A percentile compares a stretch with the other conserved stretches of the same genome.
Evolutionary conservation across 1,140 invertebrate species (phyloP).

Genomic region (Cotesia typhae): DNA sequence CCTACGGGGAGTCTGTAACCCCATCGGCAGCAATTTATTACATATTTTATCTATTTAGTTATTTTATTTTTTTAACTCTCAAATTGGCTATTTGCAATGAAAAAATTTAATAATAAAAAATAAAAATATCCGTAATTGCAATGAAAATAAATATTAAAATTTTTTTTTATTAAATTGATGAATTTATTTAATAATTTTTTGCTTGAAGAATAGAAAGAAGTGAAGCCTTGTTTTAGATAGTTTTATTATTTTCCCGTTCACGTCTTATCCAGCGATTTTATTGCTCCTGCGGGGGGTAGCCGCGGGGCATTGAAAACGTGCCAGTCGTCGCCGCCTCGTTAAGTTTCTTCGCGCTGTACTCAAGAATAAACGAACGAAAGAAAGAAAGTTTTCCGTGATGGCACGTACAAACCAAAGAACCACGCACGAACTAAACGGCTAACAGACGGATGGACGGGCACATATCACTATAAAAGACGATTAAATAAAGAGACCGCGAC

Average conservation of each 20-base stretch:
- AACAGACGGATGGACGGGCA: slow-evolving; percentile 40
- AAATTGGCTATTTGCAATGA: no score
- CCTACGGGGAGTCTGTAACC: slow-evolving; percentile 45
- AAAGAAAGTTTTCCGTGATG: slow-evolving; percentile 28
- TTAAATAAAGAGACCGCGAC: slow-evolving; percentile 29
- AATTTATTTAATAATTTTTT: slow-evolving; percentile 1
- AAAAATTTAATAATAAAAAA: no score
- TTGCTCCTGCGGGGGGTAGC: slow-evolving; percentile 26
- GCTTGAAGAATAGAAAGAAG: not conserved
- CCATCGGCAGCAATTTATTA: slow-evolving; percentile 42
- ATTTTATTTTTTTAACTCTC: slow-evolving; percentile 4
- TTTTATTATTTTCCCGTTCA: not conserved
- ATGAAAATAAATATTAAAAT: no score
- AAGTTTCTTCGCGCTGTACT: slow-evolving; percentile 26
- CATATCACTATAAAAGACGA: slow-evolving; percentile 27
- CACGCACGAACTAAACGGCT: slow-evolving; percentile 1
- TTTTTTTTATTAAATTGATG: no score
- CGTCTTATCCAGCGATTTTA: slow-evolving; percentile 16
- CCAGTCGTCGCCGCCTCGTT: slow-evolving; percentile 26
- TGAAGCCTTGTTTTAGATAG: not conserved
- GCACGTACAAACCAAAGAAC: slow-evolving; percentile 18
- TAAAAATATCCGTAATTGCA: no score
- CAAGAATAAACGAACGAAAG: slow-evolving; percentile 1
- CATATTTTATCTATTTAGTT: slow-evolving; percentile 33
- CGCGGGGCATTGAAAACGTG: slow-evolving; percentile 30